Base-by-base conservation (phyloP, 2,888 invertebrate species). In the Drosophila melanosoma region DNA sequence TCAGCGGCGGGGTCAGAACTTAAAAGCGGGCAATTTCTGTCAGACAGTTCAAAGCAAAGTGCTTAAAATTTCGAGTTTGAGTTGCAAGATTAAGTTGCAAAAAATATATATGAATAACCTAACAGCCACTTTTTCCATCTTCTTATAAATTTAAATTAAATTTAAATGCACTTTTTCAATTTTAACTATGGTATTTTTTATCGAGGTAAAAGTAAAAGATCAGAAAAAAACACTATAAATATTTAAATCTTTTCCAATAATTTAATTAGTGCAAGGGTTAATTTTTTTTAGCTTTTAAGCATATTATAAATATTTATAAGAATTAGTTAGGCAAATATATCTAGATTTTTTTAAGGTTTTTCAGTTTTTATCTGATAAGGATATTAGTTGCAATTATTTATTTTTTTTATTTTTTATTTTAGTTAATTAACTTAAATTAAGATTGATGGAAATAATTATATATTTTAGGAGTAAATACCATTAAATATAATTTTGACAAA, bases 1-100 rank as follows among this genome's bases (percentile, higher is more conserved):
- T 11, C 42, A 33, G 65, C 26, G 42, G 66, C 48, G 45, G 61
- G 73, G 77, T 74, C 74, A 73, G 10, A 69, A 69, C 60, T 79
- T 69, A 63, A 71, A 66, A 71, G 70, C 48, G 53, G 59, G 49
- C 69, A 67, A 74, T 54, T 63, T 57, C 40, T 53, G 53, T 15
- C 60, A 48, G 63, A 52, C 58, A 76, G 64, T 62, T 75, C 73
- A 60, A 67, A 72, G 65, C 12, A 48, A 70, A 69, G 32, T 40
- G 49, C 8, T 36, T 2, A n/a, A 15, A 32, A 26, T 10, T 5
- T 12, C 36, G 10, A 20, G 23, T 5, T 26, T n/a, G 10, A 15
- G 38, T 45, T 8, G 5, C 8, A 8, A 15, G 15, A 17, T 42
- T 38, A 23, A 68, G 10, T 36, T 53, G 1, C 26, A 26, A 26